Percentiles rank a stretch among this genome's conserved stretches.
phyloP scores from a whole-genome alignment of 2,797 vertebrate species.

The Cossypha caffra region DNA sequence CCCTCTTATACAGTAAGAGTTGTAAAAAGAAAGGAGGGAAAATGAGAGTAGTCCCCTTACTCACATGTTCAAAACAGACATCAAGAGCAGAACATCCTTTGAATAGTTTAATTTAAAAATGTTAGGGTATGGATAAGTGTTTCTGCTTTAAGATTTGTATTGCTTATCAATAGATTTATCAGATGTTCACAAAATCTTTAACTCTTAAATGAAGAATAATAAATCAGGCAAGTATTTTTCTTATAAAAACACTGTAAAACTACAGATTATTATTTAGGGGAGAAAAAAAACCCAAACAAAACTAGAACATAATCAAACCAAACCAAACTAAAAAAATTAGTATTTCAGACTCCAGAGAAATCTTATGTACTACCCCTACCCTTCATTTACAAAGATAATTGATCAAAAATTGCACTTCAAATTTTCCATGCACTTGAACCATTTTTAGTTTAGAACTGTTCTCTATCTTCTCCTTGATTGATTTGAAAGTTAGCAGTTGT shows the following conservation, averaged over 20 bases:
- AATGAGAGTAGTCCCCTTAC: background rate
- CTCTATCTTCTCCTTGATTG: background rate
- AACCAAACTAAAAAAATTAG: background rate
- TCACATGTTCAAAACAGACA: background rate
- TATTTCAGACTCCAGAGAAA: background rate
- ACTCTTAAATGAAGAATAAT: background rate
- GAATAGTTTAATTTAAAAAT: background rate
- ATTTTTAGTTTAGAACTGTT: background rate
- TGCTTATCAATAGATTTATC: background rate
- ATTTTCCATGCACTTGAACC: background rate
- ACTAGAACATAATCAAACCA: background rate
- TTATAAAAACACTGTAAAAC: background rate
- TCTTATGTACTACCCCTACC: background rate
- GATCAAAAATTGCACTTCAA: background rate
- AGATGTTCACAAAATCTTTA: background rate
- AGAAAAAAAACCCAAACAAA: background rate
- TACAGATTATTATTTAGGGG: background rate
- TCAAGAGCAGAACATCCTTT: background rate
- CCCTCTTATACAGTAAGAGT: background rate
- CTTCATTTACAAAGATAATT: background rate
- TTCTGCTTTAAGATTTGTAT: background rate
- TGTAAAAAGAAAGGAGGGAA: background rate
- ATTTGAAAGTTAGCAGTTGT: background rate
- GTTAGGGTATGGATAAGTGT: background rate
- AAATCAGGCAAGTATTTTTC: background rate